Base-by-base conservation (phyloP, 1,140 invertebrate genomes). In the Ceratitis capitata region DNA sequence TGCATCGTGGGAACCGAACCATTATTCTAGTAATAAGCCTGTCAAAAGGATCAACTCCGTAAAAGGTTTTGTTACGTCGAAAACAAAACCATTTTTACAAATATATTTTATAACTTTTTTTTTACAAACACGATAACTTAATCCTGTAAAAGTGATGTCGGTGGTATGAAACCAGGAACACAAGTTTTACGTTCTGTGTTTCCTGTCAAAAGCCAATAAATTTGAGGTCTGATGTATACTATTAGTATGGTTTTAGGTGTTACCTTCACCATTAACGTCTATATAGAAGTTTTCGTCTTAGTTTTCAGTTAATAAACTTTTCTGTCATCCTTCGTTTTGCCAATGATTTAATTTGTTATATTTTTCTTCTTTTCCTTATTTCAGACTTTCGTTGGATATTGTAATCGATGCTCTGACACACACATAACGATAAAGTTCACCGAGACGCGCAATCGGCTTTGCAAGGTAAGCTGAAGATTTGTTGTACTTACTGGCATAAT, bases 401-500 rank as follows among this genome's bases (percentile, higher is more conserved):
- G 64, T 69, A 69, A 39, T 32, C 61, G 32, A 39, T 1, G 61
- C 29, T 9, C 1, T 7, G 10, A 10, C n/a, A 26, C 23, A 29
- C 56, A 10, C n/a, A 32, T 0, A 32, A 23, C 23, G 3, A 69
- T 7, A 35, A n/a, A n/a, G n/a, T n/a, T n/a, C n/a, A n/a, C 19
- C 39, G 61, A 19, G 61, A 14, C 32, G 32, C 16, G 16, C 19
- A 26, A 29, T 29, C 51, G 51, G 16, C 23, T 35, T 69, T 69
- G 39, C 32, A 69, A 69, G 61, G 61, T 69, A 69, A 69, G 61
- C 32, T 69, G 29, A n/a, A 7, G 64, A 69, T 69, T 69, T 39
- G 29, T n/a, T 42, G 5, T 56, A 56, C n/a, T 42, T 69, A 16
- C 32, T 35, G 26, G n/a, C 5, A 61, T n/a, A 53, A n/a, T n/a